Percentiles rank a stretch among this genome's conserved stretches.
Evolutionary conservation across 2,888 invertebrate species (phyloP).

Genomic region (Scaptomyza parva): DNA sequence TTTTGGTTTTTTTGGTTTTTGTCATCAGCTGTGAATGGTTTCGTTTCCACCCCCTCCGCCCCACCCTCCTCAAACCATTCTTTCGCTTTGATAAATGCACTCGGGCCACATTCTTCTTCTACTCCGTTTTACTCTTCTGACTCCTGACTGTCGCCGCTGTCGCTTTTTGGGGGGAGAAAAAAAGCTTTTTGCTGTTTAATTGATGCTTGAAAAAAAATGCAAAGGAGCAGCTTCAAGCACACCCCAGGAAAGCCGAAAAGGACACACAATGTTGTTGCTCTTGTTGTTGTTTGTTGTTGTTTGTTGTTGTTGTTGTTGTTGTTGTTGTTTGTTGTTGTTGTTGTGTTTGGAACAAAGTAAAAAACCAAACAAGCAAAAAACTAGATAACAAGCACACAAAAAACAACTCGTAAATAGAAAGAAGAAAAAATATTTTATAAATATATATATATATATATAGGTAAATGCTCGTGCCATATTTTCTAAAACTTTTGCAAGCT

Average conservation of each 20-base stretch:
- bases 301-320: too few species aligned
- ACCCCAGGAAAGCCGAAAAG: constrained; percentile 33
- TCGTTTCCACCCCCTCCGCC: too few species aligned
- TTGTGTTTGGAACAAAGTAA: constrained; percentile 26
- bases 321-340: too few species aligned
- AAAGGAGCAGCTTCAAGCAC: constrained; percentile 48
- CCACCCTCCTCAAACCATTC: not conserved
- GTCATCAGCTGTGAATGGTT: constrained; percentile 17
- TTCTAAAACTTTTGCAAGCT: constrained; percentile 42
- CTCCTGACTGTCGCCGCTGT: not conserved
- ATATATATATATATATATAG: constrained; percentile 3
- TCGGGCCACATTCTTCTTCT: constrained; percentile 7
- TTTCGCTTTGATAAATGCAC: constrained; percentile 21
- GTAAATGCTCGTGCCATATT: constrained; percentile 49
- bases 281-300: too few species aligned
- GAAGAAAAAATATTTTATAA: constrained; percentile 11
- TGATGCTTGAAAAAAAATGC: constrained; percentile 59
- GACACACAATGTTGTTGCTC: constrained; percentile 7
- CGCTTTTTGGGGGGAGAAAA: constrained; percentile 15
- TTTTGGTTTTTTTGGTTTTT: constrained; percentile 6
- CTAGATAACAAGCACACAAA: constrained; percentile 44
- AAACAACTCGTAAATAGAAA: not conserved
- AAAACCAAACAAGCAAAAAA: constrained; percentile 35
- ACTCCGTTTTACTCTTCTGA: not conserved
- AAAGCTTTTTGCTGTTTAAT: constrained; percentile 58